Conservation (phyloP, 2,797 vertebrate genomes). For the Falco cherrug region DNA sequence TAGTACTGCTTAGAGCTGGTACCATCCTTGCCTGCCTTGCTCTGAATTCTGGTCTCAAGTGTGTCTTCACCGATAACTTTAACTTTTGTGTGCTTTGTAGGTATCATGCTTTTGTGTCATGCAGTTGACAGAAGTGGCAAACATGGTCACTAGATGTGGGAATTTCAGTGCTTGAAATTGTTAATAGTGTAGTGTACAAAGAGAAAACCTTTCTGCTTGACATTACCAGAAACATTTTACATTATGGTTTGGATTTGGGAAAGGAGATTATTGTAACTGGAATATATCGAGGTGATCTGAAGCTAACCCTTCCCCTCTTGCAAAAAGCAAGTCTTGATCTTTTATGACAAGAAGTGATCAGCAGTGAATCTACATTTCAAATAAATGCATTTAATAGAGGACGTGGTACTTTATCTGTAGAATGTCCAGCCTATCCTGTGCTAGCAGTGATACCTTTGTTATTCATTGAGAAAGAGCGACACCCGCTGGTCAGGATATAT, state of each 20-base stretch:
- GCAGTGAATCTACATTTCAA: background rate
- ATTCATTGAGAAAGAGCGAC: conserved; percentile 17
- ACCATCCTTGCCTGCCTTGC: background rate
- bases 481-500: background rate
- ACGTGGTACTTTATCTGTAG: background rate
- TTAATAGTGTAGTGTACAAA: background rate
- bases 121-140: background rate
- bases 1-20: background rate
- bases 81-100: background rate
- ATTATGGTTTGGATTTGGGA: background rate
- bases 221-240: background rate
- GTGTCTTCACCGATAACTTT: background rate
- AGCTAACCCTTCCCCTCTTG: background rate
- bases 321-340: background rate
- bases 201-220: background rate
- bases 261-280: background rate
- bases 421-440: background rate
- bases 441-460: background rate
- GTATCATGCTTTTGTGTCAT: background rate
- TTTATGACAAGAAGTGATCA: background rate
- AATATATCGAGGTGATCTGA: background rate
- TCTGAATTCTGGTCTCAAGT: background rate
- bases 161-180: background rate
- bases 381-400: background rate
- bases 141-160: background rate